Base-by-base conservation (phyloP, 2,888 invertebrate species). In the Neoaliturus tenellus region DNA sequence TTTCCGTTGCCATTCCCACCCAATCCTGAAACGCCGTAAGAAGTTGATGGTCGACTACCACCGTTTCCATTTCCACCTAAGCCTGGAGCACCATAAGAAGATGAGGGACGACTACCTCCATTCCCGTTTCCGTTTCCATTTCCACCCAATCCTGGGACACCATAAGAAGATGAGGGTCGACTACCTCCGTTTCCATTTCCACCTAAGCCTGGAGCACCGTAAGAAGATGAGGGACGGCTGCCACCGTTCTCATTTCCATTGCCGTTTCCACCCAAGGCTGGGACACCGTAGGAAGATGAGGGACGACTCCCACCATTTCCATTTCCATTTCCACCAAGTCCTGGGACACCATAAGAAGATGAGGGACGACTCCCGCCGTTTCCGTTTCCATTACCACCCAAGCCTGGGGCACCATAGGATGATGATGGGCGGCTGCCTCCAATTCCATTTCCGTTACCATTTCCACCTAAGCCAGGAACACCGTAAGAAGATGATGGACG, bases 141-240 rank as follows among this genome's bases (percentile, higher is more conserved):
- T 51, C 51, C 51, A 51, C 23, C 14, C 2, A 35, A 3, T 23
- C 20, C 23, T 51, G 44, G n/a, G 44, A 14, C 23, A 20, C 3
- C 4, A 51, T 2, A 23, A 14, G 23, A 10, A 51, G 20, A 44
- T n/a, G 80, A 41, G 5, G 73, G 83, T 5, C 39, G 6, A 39
- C 12, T 39, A 33, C 20, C 23, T n/a, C n/a, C n/a, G n/a, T n/a
- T n/a, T 20, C 81, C 81, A 23, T 62, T 62, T 62, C 83, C 83
- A 33, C 71, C 67, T 10, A 33, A 33, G 33, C 82, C 80, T 62
- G 86, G 86, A 62, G 85, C 85, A 14, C 86, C 86, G 55, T 86
- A 85, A 35, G 83, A 69, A 31, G 83, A 84, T 20, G 85, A 75
- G 20, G 75, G 73, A 23, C 20, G 51, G 23, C 8, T 23, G 23